Conservation (phyloP, 2,113 vertebrate species). For the Zapus hudsonius region DNA sequence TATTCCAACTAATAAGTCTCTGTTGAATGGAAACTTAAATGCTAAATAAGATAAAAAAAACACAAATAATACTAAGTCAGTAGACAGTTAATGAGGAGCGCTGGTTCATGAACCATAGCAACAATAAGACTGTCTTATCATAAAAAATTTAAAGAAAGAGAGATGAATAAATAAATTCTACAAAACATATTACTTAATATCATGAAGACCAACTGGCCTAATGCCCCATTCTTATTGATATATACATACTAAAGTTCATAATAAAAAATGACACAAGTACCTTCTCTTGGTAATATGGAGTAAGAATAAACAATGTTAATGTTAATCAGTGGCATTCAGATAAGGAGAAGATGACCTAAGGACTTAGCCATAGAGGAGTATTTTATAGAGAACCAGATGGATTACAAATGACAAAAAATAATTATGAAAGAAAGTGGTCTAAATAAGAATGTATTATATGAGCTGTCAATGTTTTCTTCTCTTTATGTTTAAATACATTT, state of each 20-base stretch:
- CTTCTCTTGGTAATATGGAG: not conserved
- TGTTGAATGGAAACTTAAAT: not conserved
- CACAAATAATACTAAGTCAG: slow-evolving; percentile 13
- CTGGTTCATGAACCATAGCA: slow-evolving; percentile 15
- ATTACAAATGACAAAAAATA: slow-evolving; percentile 37
- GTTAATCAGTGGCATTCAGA: slow-evolving; percentile 36
- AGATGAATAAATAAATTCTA: not conserved
- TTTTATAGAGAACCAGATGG: not conserved
- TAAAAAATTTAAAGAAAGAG: slow-evolving; percentile 23
- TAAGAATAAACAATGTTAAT: slow-evolving; percentile 35
- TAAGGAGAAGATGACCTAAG: slow-evolving; percentile 25
- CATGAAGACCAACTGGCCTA: not conserved
- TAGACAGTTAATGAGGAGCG: not conserved
- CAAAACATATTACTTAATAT: not conserved
- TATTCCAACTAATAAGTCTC: slow-evolving; percentile 15
- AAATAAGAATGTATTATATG: not conserved
- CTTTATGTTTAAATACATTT: slow-evolving; percentile 21
- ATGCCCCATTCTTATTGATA: not conserved
- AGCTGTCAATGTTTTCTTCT: not conserved
- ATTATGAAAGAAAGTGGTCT: slow-evolving; percentile 8
- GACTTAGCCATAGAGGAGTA: not conserved
- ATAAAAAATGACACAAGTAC: not conserved
- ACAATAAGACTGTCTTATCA: not conserved
- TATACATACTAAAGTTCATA: not conserved
- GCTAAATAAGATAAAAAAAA: not conserved